phyloP scores from a whole-genome alignment of 2,888 invertebrate genomes.

The Campoplex nolae region DNA sequence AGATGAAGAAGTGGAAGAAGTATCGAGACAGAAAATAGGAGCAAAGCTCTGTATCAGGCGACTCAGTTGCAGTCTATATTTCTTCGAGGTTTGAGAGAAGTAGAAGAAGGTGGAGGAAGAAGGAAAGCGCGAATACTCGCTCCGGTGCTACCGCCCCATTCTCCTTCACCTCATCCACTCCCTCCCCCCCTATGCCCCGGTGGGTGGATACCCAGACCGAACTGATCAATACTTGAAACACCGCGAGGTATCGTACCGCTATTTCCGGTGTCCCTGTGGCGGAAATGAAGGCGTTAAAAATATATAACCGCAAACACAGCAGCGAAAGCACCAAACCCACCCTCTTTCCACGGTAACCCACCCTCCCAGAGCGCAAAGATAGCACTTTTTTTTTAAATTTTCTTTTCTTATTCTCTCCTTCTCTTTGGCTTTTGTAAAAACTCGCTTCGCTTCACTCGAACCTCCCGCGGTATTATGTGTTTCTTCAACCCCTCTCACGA shows the following conservation, averaged over 20 bases:
- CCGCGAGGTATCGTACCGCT: conserved; percentile 84
- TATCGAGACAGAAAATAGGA: conserved; percentile 53
- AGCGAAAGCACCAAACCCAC: conserved; percentile 68
- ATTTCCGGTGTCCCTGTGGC: conserved; percentile 82
- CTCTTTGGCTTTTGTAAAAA: conserved; percentile 44
- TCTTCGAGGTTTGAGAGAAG: conserved; percentile 33
- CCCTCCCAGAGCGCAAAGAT: conserved; percentile 57
- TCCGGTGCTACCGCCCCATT: conserved; percentile 58
- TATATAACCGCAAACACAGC: conserved; percentile 76
- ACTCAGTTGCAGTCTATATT: conserved; percentile 46
- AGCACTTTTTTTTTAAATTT: conserved; percentile 46
- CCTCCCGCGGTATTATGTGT: conserved; percentile 49
- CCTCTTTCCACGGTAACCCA: conserved; percentile 64
- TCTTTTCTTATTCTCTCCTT: conserved; percentile 67
- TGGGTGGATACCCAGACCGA: conserved; percentile 81
- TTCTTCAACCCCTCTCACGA: conserved; percentile 46
- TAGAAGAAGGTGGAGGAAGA: conserved; percentile 67
- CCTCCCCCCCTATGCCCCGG: conserved; percentile 55
- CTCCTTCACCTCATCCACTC: conserved; percentile 62
- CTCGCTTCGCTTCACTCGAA: conserved; percentile 43
- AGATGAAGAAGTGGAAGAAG: conserved; percentile 41
- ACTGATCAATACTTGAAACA: conserved; percentile 85
- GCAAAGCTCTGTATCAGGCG: conserved; percentile 48
- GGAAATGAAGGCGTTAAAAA: conserved; percentile 84
- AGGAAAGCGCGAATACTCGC: conserved; percentile 72